Percentiles rank a stretch among this genome's conserved stretches.
Evolutionary conservation across 2,113 vertebrate genomes (phyloP).

Genomic region (Tiliqua scincoides): DNA sequence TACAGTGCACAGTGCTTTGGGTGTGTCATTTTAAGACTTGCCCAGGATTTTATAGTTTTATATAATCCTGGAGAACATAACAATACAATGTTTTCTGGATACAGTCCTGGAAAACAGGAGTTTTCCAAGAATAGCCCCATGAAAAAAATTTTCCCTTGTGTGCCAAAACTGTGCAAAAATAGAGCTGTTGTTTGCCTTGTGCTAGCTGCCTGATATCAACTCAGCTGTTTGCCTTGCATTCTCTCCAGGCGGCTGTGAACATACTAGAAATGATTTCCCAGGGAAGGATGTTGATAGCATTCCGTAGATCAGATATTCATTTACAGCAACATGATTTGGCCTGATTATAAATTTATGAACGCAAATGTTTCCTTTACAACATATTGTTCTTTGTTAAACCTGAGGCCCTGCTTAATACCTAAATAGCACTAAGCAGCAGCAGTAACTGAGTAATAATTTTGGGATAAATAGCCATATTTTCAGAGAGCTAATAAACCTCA

Average conservation of each 20-base stretch:
- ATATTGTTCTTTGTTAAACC: background rate
- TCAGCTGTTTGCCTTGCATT: background rate
- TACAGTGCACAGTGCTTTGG: too few species aligned
- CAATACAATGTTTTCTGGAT: too few species aligned
- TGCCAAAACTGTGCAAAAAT: background rate
- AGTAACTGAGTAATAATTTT: conserved; percentile 7
- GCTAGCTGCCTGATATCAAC: background rate
- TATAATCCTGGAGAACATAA: too few species aligned
- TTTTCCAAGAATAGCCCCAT: too few species aligned
- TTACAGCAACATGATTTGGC: background rate
- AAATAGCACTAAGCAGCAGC: background rate
- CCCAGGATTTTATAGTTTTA: too few species aligned
- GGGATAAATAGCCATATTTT: background rate
- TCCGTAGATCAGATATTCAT: background rate
- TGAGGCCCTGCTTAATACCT: background rate
- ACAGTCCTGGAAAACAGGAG: too few species aligned
- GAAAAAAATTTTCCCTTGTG: too few species aligned
- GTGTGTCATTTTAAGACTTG: too few species aligned
- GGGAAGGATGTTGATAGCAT: background rate
- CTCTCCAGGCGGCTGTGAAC: background rate
- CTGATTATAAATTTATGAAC: conserved; percentile 1
- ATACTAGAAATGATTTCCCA: background rate
- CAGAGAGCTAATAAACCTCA: background rate
- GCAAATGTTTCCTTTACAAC: conserved; percentile 1
- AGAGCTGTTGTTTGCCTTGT: background rate